Evolutionary conservation across 2,888 invertebrate genomes (phyloP), one percentile per base, ranked within the genome.

Genomic region (Archips xylosteana): DNA sequence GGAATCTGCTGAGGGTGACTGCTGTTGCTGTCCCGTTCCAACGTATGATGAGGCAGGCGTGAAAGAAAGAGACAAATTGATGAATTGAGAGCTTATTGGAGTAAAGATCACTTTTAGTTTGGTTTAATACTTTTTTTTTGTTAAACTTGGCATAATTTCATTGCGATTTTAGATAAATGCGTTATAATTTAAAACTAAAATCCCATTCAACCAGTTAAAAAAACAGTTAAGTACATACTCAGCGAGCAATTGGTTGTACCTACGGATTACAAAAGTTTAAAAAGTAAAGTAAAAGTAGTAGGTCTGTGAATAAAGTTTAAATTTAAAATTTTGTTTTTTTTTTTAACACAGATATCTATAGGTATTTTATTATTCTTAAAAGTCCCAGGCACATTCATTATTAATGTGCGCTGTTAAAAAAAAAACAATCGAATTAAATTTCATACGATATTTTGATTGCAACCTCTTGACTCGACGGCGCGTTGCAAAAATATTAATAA

Each of bases 1-100:
- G 8, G 95, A 95, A 83, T 95, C 95, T 23, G 94, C 95, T 54
- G 95, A 95, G 15, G 95, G 95, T 1, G 95, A 95, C 77, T 95
- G 95, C 78, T 94, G 94, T 84, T 92, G 92, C 90, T 92, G 90
- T 85, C 82, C 80, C 87, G 74, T 87, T 85, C 86, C 84, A 81
- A 85, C 78, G 78, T 76, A 77, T 51, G 75, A 70, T 13, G 74
- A 72, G 72, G 77, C 67, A 62, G 71, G 88, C 91, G 88, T 90
- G 92, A 83, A 91, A 92, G 81, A 89, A 83, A 91, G 82, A 88
- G 77, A 88, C 70, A 81, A 71, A 71, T 13, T 71, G 62, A 76
- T 74, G 76, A 80, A 76, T 80, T 73, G 49, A 23, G 49, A 62
- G 64, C 59, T 49, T 9, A 63, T 13, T 13, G 9, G 13, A 23